phyloP scores from a whole-genome alignment of 2,797 vertebrate species.

The Balearica regulorum region DNA sequence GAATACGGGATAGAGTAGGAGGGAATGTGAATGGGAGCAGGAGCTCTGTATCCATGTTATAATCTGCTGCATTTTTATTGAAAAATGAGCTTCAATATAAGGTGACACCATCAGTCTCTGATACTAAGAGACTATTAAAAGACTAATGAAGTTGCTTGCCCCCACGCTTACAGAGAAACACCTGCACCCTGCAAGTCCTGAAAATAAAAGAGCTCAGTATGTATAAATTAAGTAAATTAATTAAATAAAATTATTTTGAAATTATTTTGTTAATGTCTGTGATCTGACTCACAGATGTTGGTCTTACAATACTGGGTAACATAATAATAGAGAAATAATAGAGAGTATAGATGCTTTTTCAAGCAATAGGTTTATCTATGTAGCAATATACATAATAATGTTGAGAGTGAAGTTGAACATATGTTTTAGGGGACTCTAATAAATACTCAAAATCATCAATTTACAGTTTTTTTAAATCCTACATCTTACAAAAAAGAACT shows the following conservation, averaged over 20 bases:
- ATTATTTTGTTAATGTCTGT: constrained; percentile 22
- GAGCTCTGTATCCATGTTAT: background rate
- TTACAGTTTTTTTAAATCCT: background rate
- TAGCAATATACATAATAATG: background rate
- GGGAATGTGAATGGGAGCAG: background rate
- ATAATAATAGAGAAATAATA: background rate
- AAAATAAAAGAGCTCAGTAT: constrained; percentile 21
- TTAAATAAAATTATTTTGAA: background rate
- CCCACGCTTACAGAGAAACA: background rate
- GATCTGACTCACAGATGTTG: constrained; percentile 28
- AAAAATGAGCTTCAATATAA: background rate
- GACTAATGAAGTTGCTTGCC: background rate
- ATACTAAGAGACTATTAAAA: constrained; percentile 22
- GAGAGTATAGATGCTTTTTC: background rate
- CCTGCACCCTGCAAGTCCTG: background rate
- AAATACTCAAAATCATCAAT: background rate
- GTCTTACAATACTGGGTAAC: background rate
- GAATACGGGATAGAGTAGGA: background rate
- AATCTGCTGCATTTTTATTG: background rate
- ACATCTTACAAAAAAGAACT: background rate
- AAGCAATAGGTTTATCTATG: background rate
- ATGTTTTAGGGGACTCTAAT: background rate
- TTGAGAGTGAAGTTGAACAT: background rate
- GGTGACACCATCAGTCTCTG: background rate
- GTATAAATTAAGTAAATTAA: constrained; percentile 38